A percentile compares a stretch with the other conserved stretches of the same genome.
Evolutionary conservation across 2,888 invertebrate genomes (phyloP).

Genomic region (Meteorus colon): DNA sequence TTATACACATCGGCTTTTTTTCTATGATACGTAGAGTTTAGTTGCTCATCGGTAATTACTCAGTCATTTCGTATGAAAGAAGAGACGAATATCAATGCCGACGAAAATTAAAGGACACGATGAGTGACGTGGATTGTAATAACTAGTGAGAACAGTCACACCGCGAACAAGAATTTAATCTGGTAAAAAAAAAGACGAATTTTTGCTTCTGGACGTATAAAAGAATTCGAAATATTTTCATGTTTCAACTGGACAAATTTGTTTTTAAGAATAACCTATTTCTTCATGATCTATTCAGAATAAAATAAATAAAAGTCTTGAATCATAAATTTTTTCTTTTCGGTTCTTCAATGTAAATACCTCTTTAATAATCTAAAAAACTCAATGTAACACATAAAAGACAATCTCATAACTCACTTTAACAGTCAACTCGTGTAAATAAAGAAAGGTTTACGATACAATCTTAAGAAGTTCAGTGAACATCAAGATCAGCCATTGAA

Average conservation of each 20-base stretch:
- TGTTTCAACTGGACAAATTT: no score
- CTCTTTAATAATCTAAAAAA: not conserved
- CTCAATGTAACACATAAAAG: not conserved
- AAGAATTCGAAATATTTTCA: no score
- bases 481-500: not conserved
- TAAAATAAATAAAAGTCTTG: no score
- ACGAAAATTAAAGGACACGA: slow-evolving; percentile 32
- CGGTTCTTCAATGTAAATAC: no score
- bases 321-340: no score
- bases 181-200: not conserved
- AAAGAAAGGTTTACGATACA: not conserved
- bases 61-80: slow-evolving; percentile 11
- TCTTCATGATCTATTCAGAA: no score
- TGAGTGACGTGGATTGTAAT: slow-evolving; percentile 11
- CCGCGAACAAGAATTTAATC: not conserved
- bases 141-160: not conserved
- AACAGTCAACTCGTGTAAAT: not conserved
- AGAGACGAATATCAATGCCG: slow-evolving; percentile 8
- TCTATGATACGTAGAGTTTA: slow-evolving; percentile 24
- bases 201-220: no score
- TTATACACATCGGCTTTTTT: slow-evolving; percentile 22
- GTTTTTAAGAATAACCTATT: no score
- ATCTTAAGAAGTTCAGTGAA: not conserved
- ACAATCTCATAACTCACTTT: not conserved
- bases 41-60: slow-evolving; percentile 23